Evolutionary conservation across 2,113 vertebrate species (phyloP), one percentile per base, ranked within the genome.

Genomic region (Guaruba guarouba): DNA sequence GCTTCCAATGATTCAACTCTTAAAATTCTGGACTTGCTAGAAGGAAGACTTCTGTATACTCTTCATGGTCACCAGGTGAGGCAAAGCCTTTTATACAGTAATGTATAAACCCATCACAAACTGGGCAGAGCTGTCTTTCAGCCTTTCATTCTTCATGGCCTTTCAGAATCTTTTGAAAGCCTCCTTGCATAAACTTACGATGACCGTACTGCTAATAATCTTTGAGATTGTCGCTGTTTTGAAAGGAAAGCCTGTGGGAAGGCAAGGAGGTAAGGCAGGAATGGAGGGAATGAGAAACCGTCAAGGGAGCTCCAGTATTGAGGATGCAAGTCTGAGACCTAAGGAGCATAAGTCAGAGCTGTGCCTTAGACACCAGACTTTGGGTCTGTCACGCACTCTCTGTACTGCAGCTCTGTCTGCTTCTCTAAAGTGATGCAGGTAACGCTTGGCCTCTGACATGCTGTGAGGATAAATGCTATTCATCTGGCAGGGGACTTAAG

Each of bases 51-150:
- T 41, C 98, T 99, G 37, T 99, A 99, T 84, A 99, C 99, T 8
- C 98, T 99, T 41, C 99, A 99, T 2, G 99, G 99, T 86, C 99
- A 99, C 92, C 99, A 99, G 99, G 99, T 99, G 97, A 98, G 97
- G 28, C 79, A 62, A 76, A 82, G n/a, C 13, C 41, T 78, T 91
- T 82, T 51, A 18, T 63, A 46, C 29, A 37, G 29, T 37, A 37
- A 27, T 4, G 1, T 5, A 25, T 31, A 63, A 91, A 46, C n/a
- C 16, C 25, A 3, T 10, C 35, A 39, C 31, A 68, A 76, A 57
- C 52, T 44, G 25, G 39, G 19, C 17, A 64, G n/a, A 51, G 62
- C 18, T 24, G 2, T 44, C 17, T 35, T 90, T 7, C 5, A 81
- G n/a, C 61, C 17, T 78, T 83, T 43, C 6, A 12, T 44, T 87